Base-by-base conservation (phyloP, 2,888 invertebrate genomes). In the Lordiphosa fenestrarum region DNA sequence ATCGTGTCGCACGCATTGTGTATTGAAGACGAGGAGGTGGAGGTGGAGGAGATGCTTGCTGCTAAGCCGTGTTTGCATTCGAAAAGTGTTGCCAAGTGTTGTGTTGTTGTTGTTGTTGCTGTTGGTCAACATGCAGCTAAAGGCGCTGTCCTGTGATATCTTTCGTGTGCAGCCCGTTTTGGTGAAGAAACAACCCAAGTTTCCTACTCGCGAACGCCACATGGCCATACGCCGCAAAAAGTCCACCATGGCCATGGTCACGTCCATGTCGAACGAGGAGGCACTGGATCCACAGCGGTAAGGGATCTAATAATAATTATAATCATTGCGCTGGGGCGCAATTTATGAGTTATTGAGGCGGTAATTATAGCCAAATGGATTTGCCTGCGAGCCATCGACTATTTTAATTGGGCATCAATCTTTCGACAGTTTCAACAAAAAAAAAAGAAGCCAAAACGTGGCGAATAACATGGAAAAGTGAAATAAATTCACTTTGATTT, bases 131-230 rank as follows among this genome's bases (percentile, higher is more conserved):
- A 82, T 83, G 72, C 68, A 69, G 51, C 25, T 83, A 15, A 66
- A 69, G 59, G 62, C 71, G 58, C 70, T 66, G 48, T 41, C 73
- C 15, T 69, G 76, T 59, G 81, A 85, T 59, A 64, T 71, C 23
- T 72, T 75, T 36, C 83, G 86, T 62, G 86, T 89, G 66, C 89
- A 90, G 59, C 90, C 90, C 64, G 89, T 90, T 72, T 80, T 88
- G 40, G 86, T 89, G 50, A 88, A 91, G 71, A 91, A 91, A 74
- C 91, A 91, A 40, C 93, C 94, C 53, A 92, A 92, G 78, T 94
- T 94, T 86, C 93, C 93, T 1, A 93, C 93, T 1, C 91, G 94
- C 40, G 93, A 94, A 82, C 91, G 94, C 69, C 93, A 94, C 86
- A 91, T 91, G 80, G 94, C 94, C 37, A 92, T 94, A 40, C 90